Evolutionary conservation across 2,888 invertebrate genomes (phyloP), one percentile per base, ranked within the genome.

Genomic region (Tetanocera ferruginea): DNA sequence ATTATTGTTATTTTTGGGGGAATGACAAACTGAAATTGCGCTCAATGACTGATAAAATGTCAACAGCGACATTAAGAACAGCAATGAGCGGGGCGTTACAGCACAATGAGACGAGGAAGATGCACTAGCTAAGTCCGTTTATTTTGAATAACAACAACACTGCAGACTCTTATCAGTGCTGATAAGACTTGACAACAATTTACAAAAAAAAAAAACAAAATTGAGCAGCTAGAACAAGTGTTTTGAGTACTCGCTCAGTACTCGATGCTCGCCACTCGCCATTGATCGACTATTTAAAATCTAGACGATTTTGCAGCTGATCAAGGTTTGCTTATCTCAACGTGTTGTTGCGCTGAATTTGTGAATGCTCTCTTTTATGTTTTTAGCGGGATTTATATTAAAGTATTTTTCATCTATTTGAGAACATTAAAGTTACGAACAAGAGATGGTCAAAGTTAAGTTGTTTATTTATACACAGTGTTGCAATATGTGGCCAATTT

Each of bases 1-100:
- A 51, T 51, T 69, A 51, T 69, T 69, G 49, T 51, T 66, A 66
- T 66, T 66, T 66, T 66, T n/a, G 64, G 31, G 64, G 64, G 34
- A 66, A 34, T 66, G 60, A 60, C 43, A 1, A 14, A 14, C 43
- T 69, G 25, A 51, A 49, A 25, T 69, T 51, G 51, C 51, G 69
- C 69, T 69, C 64, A 14, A 17, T 25, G 6, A 14, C 23, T 51
- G 69, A 69, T 69, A 69, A 69, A n/a, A 6, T 49, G 25, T 34
- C 11, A 17, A n/a, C 64, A 25, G 34, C 17, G 51, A 60, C 23
- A 55, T 6, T 23, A 17, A 60, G 25, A 49, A 14, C 69, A 49
- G 69, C 49, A 51, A 49, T 69, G 23, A 55, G 55, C 23, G 55
- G 55, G 43, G 43, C 43, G 43, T 43, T 14, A 43, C 43, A 43